Percentiles rank a stretch among this genome's conserved stretches.
phyloP scores from a whole-genome alignment of 2,797 vertebrate species.

The Antrozous pallidus region DNA sequence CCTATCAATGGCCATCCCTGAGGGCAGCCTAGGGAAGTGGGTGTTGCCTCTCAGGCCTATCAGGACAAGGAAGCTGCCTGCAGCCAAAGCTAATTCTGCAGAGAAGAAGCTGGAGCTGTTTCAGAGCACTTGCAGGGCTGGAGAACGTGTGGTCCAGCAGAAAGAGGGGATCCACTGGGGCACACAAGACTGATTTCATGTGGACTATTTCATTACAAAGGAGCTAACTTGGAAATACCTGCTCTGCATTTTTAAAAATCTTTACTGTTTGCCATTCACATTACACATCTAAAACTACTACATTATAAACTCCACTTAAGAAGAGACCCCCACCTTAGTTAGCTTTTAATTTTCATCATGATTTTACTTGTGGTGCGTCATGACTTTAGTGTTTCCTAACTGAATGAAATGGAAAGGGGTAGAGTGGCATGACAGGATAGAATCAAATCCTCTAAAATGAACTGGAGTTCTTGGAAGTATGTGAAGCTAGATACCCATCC shows the following conservation, averaged over 20 bases:
- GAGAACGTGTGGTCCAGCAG: background rate
- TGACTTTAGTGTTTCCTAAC: background rate
- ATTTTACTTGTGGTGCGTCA: background rate
- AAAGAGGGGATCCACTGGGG: background rate
- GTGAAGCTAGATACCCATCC: background rate
- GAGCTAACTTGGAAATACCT: background rate
- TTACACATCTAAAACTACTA: background rate
- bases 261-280: background rate
- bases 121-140: background rate
- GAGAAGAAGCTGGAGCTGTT: background rate
- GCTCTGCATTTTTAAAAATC: background rate
- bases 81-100: background rate
- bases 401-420: background rate
- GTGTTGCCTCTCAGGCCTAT: background rate
- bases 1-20: background rate
- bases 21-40: background rate
- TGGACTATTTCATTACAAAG: background rate
- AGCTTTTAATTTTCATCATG: background rate
- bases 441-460: background rate
- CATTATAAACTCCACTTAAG: background rate
- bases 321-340: background rate
- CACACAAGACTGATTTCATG: background rate
- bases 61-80: background rate
- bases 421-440: background rate
- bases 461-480: background rate